Conservation (phyloP, 2,113 vertebrate species). For the Oreochromis tanganicae region DNA sequence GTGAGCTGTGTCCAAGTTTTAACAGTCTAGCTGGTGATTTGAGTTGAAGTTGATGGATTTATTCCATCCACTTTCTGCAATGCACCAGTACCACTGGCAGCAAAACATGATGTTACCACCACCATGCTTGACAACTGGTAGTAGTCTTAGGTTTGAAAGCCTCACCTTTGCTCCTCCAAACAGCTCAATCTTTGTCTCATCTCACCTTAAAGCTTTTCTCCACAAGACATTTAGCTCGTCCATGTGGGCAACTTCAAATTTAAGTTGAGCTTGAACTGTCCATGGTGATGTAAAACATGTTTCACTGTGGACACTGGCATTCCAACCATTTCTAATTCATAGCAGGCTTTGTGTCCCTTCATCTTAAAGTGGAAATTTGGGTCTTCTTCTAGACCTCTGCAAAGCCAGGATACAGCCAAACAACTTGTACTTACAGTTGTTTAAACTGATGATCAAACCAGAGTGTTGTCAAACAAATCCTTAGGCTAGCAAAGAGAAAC, state of each 20-base stretch:
- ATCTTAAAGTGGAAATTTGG: neutral
- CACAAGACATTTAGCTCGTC: accelerated
- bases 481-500: neutral
- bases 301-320: accelerated
- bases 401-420: neutral
- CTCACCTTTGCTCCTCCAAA: neutral
- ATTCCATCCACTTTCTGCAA: neutral
- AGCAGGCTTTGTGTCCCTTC: neutral
- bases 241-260: neutral
- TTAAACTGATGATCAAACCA: neutral
- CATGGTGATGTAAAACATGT: neutral
- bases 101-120: neutral
- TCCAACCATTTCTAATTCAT: neutral
- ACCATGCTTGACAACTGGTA: neutral
- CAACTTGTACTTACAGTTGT: neutral
- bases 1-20: neutral
- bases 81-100: neutral
- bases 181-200: neutral
- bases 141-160: neutral
- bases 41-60: neutral
- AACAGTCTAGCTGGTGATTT: neutral
- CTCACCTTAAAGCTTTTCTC: neutral
- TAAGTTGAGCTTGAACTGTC: neutral
- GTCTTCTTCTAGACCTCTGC: neutral
- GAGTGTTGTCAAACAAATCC: neutral